Base-by-base conservation (phyloP, 1,140 invertebrate genomes). In the Rhagoletis zephyria region DNA sequence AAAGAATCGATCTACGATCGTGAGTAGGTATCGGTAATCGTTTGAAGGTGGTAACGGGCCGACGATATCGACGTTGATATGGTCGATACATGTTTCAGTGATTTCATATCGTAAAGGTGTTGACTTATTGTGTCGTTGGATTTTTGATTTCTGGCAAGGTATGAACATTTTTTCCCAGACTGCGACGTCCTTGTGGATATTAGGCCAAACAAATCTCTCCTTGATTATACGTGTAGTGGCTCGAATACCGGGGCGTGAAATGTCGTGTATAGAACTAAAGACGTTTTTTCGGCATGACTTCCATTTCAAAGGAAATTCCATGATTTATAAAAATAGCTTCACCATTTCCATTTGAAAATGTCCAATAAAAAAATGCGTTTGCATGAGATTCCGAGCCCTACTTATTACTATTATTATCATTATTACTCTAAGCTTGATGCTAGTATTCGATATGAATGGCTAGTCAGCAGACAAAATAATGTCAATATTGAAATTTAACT, bases 1-100 rank as follows among this genome's bases (percentile, higher is more conserved):
- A 0, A 90, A 77, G 60, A 89, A 90, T 9, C 90, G 67, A 70
- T 93, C 93, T 0, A 93, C 88, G 6, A 87, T 87, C 16, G 90
- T 91, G 1, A 91, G 59, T 16, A 87, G 88, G 77, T 90, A 91
- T 16, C 65, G 67, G 42, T 85, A 88, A 30, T 74, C 70, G 4
- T 45, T 48, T 16, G 70, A 87, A 63, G 87, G 51, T 81, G 59
- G 60, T 81, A 87, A 10, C 70, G n/a, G 19, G 51, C 7, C 9
- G 30, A 30, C 30, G 30, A 30, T 30, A 30, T 30, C 30, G 30
- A 30, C 30, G 30, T 30, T 30, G 30, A 30, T 30, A 30, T 30
- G 30, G 30, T 30, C 1, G 30, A 30, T 30, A 30, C 30, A 30
- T 30, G 30, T 51, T 30, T 30, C 7, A 10, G 67, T 48, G 9